These are phyloP conservation scores for Agonopterix heracliana DNA, from an alignment of 2,888 invertebrate genomes.

Conservation along the genomic window DNA sequence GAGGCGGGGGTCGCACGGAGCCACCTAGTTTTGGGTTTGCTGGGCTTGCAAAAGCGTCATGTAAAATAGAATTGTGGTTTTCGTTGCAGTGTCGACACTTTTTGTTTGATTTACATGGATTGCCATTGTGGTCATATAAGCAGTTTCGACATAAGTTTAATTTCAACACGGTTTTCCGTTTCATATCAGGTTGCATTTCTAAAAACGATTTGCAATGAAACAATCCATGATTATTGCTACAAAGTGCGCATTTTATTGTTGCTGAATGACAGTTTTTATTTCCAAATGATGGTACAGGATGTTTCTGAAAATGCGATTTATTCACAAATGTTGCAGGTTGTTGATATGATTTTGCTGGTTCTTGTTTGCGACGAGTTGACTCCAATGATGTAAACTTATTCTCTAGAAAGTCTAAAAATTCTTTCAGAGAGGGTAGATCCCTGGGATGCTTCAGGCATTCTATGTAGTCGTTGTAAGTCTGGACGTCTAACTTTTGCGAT, in stretches of 20 bases:
- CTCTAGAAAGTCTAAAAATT: constrained; percentile 16
- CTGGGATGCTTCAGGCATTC: constrained; percentile 9
- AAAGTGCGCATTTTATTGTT: not conserved
- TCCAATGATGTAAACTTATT: constrained; percentile 16
- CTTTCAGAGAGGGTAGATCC: constrained; percentile 13
- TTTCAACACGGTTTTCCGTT: constrained; percentile 5
- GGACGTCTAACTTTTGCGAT: constrained; percentile 15
- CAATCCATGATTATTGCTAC: constrained; percentile 6
- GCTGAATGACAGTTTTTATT: not conserved
- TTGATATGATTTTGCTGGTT: not conserved
- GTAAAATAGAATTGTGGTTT: constrained; percentile 11
- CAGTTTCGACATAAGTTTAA: constrained; percentile 16
- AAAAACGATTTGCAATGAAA: constrained; percentile 7
- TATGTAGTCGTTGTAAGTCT: constrained; percentile 14
- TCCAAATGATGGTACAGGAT: not conserved
- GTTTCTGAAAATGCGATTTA: not conserved
- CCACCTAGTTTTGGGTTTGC: not conserved
- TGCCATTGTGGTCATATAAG: constrained; percentile 12
- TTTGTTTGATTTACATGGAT: constrained; percentile 11
- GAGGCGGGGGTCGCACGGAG: too few species aligned
- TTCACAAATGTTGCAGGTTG: not conserved
- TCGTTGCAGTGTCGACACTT: constrained; percentile 9
- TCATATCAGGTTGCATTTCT: not conserved
- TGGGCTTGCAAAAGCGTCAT: constrained; percentile 5
- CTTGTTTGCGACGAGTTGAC: constrained; percentile 8